Conservation (phyloP, 2,888 invertebrate species). For the Caenorhabditis angaria region DNA sequence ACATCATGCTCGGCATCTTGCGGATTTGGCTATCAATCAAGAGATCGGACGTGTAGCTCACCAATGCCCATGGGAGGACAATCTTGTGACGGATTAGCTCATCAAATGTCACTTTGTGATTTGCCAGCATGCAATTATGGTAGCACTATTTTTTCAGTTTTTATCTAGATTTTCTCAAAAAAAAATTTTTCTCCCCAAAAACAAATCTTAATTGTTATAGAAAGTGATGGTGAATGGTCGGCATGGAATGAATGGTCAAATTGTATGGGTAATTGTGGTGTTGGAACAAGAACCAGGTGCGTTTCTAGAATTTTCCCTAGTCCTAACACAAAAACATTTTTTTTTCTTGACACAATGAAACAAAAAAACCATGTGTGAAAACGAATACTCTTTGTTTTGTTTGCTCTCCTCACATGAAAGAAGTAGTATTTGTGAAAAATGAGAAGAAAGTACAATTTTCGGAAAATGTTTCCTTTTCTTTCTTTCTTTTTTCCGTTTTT, state of each 20-base stretch:
- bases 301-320: constrained; percentile 2
- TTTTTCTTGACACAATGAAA: no score
- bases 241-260: constrained; percentile 68
- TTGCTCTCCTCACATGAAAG: not conserved
- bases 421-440: constrained; percentile 1
- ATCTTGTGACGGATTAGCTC: constrained; percentile 62
- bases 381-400: not conserved
- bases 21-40: constrained; percentile 62
- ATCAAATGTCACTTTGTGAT: constrained; percentile 63
- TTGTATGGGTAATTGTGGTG: constrained; percentile 60
- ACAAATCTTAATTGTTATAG: constrained; percentile 37
- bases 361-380: not conserved
- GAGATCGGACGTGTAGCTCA: constrained; percentile 59
- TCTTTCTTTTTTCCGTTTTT: not conserved
- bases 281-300: constrained; percentile 59
- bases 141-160: not conserved
- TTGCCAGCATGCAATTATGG: constrained; percentile 46
- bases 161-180: not conserved
- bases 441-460: not conserved
- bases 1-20: constrained; percentile 65
- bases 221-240: constrained; percentile 65
- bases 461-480: constrained; percentile 1
- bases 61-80: constrained; percentile 55
- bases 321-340: not conserved
- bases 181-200: not conserved